phyloP scores from a whole-genome alignment of 2,888 invertebrate genomes.

The Thyatira batis region DNA sequence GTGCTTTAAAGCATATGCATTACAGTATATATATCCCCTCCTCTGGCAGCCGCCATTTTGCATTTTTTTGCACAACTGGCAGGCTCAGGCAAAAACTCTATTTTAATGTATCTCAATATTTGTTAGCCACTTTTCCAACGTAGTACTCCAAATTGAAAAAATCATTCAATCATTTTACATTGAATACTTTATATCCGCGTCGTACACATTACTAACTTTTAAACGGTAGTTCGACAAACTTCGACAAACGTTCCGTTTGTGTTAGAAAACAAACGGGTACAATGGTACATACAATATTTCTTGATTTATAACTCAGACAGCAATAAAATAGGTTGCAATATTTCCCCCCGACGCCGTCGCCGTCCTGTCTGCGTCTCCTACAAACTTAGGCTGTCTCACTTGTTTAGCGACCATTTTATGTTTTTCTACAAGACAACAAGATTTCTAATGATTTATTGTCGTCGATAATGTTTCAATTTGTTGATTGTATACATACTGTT shows the following conservation, averaged over 20 bases:
- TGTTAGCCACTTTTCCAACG: too few species aligned
- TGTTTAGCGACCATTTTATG: neutral
- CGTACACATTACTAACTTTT: neutral
- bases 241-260: neutral
- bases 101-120: too few species aligned
- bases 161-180: too few species aligned
- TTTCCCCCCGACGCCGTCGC: neutral
- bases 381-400: neutral
- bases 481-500: neutral
- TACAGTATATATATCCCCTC: too few species aligned
- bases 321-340: constrained; percentile 3
- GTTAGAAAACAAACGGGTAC: neutral
- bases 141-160: too few species aligned
- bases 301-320: constrained; percentile 2
- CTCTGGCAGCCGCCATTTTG: too few species aligned
- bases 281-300: neutral
- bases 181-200: neutral
- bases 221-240: neutral
- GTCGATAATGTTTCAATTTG: neutral
- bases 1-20: too few species aligned
- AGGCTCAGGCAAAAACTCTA: too few species aligned
- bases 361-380: neutral
- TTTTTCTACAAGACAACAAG: neutral
- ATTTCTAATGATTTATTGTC: neutral
- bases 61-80: too few species aligned